Evolutionary conservation across 2,113 vertebrate species (phyloP).

Genomic region (Dolichotis patagonum): DNA sequence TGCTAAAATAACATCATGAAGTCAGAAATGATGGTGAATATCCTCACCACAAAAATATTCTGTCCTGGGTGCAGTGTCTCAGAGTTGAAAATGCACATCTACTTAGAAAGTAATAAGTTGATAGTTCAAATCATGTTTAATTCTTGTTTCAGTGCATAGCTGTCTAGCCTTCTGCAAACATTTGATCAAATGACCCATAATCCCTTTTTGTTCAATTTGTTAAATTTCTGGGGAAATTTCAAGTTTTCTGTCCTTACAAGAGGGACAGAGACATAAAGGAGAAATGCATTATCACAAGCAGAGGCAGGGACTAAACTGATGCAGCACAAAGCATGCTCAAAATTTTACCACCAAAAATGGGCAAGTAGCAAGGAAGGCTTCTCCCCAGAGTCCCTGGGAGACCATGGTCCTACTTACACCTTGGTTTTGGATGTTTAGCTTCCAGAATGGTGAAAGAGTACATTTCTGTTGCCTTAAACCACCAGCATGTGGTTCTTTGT

Average conservation of each 20-base stretch:
- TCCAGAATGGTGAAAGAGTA: not conserved
- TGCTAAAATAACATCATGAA: not conserved
- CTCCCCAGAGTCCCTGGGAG: not conserved
- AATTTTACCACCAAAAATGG: not conserved
- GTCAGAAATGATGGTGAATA: not conserved
- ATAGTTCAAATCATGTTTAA: not conserved
- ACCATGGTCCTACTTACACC: not conserved
- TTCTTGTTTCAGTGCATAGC: not conserved
- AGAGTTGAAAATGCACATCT: not conserved
- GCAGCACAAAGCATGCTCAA: not conserved
- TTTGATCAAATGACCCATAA: not conserved
- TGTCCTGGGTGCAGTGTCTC: not conserved
- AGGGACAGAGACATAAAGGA: not conserved
- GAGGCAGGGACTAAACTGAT: not conserved
- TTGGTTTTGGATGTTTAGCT: not conserved
- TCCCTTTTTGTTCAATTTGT: conserved; percentile 13
- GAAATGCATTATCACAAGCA: not conserved
- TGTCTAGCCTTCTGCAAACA: not conserved
- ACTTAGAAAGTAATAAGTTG: conserved; percentile 39
- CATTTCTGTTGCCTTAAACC: not conserved
- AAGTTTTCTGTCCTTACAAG: not conserved
- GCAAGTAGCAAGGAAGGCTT: not conserved
- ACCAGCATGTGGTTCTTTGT: not conserved
- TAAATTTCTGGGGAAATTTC: not conserved
- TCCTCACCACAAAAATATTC: not conserved